Evolutionary conservation across 2,888 invertebrate genomes (phyloP).

Genomic region (Orgyia antiqua): DNA sequence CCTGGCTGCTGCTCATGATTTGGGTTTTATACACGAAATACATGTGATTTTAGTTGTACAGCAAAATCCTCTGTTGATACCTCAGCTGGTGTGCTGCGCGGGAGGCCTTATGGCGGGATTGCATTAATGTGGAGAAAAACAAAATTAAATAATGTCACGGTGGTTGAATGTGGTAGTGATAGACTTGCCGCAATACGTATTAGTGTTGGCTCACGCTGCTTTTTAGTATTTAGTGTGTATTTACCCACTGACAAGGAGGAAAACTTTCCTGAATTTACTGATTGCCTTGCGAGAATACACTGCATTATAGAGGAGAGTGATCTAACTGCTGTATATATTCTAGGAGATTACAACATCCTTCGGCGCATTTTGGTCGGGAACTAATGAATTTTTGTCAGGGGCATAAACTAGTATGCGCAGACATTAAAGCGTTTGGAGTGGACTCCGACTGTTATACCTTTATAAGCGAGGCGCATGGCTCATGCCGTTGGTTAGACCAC

Average conservation of each 20-base stretch:
- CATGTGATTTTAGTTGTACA: not conserved
- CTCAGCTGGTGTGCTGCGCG: not conserved
- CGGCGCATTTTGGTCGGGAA: conserved; percentile 11
- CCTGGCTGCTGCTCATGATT: conserved; percentile 1
- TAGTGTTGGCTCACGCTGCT: not conserved
- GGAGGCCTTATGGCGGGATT: not conserved
- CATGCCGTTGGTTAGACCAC: conserved; percentile 5
- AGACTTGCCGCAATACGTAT: not conserved
- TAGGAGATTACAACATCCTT: conserved; percentile 8
- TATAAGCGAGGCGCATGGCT: conserved; percentile 3
- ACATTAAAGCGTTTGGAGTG: not conserved
- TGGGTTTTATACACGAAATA: not conserved
- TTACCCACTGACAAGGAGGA: conserved; percentile 6
- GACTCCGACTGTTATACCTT: conserved; percentile 1
- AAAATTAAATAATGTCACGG: not conserved
- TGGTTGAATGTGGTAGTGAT: not conserved
- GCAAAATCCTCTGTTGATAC: not conserved
- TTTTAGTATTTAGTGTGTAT: conserved; percentile 5
- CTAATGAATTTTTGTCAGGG: conserved; percentile 5
- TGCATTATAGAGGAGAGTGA: conserved; percentile 1
- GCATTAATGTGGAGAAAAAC: not conserved
- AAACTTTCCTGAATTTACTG: conserved; percentile 4
- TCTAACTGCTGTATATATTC: conserved; percentile 10
- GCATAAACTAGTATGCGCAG: conserved; percentile 4
- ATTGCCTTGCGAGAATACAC: conserved; percentile 1